These are phyloP conservation scores for Neolamprologus toae DNA, from an alignment of 2,113 vertebrate genomes.

Conservation along the genomic window DNA sequence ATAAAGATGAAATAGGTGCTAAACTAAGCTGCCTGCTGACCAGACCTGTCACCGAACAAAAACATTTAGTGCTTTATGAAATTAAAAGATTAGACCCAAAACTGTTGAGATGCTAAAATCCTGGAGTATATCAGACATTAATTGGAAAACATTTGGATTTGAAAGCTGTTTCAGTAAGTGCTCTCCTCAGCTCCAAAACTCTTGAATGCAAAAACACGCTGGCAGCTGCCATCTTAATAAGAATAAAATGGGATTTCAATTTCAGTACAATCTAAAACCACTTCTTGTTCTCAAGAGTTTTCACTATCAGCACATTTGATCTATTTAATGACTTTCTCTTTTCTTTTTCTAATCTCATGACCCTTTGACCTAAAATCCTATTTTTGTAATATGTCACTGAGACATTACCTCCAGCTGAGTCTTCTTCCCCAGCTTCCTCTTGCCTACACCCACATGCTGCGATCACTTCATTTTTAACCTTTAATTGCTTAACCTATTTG, in stretches of 20 bases:
- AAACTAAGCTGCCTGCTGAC: background rate
- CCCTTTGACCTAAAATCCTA: background rate
- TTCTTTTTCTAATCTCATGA: background rate
- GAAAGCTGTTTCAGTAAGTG: background rate
- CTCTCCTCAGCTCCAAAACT: background rate
- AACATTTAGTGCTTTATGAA: background rate
- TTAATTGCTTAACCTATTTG: background rate
- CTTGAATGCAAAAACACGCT: background rate
- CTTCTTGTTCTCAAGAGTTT: background rate
- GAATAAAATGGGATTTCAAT: background rate
- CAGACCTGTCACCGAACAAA: background rate
- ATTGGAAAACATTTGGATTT: background rate
- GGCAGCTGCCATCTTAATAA: background rate
- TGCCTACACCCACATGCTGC: fast-evolving
- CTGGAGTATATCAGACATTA: background rate
- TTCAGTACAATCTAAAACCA: background rate
- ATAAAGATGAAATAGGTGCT: background rate
- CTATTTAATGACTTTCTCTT: background rate
- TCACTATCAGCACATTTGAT: background rate
- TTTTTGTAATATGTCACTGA: background rate
- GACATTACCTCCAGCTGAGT: background rate
- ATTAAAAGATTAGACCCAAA: background rate
- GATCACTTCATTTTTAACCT: background rate
- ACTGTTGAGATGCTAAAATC: background rate
- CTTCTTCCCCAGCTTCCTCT: background rate